These are phyloP conservation scores for Drosophila sp. DNA, from an alignment of 1,140 invertebrate genomes.

Conservation along the genomic window DNA sequence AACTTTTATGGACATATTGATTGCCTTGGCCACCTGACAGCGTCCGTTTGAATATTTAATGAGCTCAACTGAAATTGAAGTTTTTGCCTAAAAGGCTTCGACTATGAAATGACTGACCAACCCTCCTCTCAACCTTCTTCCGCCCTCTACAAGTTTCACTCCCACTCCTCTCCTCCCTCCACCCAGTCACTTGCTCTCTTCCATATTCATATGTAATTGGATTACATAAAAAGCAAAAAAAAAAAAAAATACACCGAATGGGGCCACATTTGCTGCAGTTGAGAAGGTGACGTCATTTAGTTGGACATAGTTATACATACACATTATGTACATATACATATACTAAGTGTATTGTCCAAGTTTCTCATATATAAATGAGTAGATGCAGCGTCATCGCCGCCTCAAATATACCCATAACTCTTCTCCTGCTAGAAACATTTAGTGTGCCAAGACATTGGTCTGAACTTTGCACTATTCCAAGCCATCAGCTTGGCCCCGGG, in stretches of 20 bases:
- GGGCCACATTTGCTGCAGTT: slow-evolving; percentile 19
- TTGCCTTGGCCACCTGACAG: slow-evolving; percentile 36
- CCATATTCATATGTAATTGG: slow-evolving; percentile 58
- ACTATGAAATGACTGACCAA: slow-evolving; percentile 27
- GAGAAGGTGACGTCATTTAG: slow-evolving; percentile 47
- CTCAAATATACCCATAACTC: slow-evolving; percentile 19
- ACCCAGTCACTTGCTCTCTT: not conserved
- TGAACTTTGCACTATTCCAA: slow-evolving; percentile 45
- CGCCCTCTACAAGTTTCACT: not conserved
- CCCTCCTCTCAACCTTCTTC: slow-evolving; percentile 13
- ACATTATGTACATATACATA: not conserved
- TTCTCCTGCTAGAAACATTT: slow-evolving; percentile 3
- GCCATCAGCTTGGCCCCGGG: slow-evolving; percentile 4
- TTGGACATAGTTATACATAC: slow-evolving; percentile 9
- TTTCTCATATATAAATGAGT: not conserved
- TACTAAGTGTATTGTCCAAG: not conserved
- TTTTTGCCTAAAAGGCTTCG: slow-evolving; percentile 14
- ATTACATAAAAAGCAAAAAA: slow-evolving; percentile 58
- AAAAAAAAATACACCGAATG: slow-evolving; percentile 9
- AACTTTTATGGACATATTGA: slow-evolving; percentile 38
- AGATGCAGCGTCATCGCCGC: slow-evolving; percentile 1
- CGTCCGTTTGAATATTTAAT: slow-evolving; percentile 50
- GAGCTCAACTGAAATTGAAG: slow-evolving; percentile 23
- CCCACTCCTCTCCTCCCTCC: not conserved
- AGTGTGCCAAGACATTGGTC: slow-evolving; percentile 17